Evolutionary conservation across 2,113 vertebrate genomes (phyloP), one percentile per base, ranked within the genome.

Genomic region (Larimichthys polyactis): DNA sequence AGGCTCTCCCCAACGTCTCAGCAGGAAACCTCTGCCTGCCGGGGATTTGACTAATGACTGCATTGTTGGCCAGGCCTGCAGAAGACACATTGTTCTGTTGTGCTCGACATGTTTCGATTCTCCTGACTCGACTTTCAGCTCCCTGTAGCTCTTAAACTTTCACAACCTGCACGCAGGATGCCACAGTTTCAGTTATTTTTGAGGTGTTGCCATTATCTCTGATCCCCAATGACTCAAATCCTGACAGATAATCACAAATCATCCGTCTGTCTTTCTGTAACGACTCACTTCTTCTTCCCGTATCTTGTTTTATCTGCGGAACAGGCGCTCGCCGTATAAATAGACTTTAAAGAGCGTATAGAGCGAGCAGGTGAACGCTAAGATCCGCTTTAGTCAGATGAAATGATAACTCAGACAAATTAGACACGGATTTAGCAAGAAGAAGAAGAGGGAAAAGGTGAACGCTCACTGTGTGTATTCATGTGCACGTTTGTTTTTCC

Each of bases 21-120:
- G 78, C 83, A 89, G 91, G 90, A 93, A 90, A 84, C 83, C 14
- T 32, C 52, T 79, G 84, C 79, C 79, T 60, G 24, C 12, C 32
- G 1, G 51, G 40, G 76, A 29, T 85, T 86, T 85, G 64, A 89
- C 43, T 60, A 72, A 92, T 84, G 82, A 52, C 46, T 51, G 36
- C 19, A 87, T 91, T 94, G 90, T 91, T 76, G 65, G 43, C 80
- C 48, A 3, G 71, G 29, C 22, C 62, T 73, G 58, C 55, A 17
- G 48, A 48, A 64, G 32, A 70, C 43, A 54, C 75, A 1, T 22
- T 3, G 7, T 19, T 75, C 51, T 48, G n/a, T 27, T 81, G 60
- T 27, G n/a, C 36, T 65, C 52, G 15, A 43, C 36, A 32, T 54
- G 24, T 65, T 58, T 78, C 16, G 2, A 4, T 19, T 54, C 49